Conservation (phyloP, 1,140 invertebrate genomes). For the Mycetomoellerius zeteki region DNA sequence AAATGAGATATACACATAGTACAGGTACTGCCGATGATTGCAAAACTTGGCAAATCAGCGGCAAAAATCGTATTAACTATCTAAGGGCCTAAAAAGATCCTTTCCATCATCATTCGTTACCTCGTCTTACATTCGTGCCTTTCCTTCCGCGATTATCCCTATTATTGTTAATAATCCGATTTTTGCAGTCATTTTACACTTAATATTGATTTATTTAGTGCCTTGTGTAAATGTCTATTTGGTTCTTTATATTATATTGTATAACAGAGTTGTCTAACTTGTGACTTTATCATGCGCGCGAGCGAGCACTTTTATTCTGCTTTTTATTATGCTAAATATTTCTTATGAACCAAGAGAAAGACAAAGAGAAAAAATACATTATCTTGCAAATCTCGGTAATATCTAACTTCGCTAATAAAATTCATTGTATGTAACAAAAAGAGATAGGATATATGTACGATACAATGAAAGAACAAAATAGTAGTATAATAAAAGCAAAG, state of each 20-base stretch:
- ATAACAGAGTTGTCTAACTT: constrained; percentile 48
- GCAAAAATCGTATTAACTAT: constrained; percentile 74
- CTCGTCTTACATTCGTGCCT: constrained; percentile 24
- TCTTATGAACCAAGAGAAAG: neutral
- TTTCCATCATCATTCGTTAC: constrained; percentile 49
- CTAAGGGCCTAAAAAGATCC: constrained; percentile 72
- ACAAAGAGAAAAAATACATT: neutral
- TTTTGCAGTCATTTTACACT: constrained; percentile 67
- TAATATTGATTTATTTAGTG: constrained; percentile 74
- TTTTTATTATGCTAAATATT: neutral
- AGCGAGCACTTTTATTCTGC: neutral
- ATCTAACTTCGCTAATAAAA: neutral
- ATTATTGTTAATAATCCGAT: constrained; percentile 67
- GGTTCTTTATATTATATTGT: constrained; percentile 71
- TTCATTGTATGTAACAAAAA: neutral
- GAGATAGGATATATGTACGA: neutral
- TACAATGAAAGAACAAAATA: neutral
- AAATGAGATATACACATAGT: constrained; percentile 82
- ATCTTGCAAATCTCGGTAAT: neutral
- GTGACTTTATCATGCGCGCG: neutral
- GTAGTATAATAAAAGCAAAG: neutral
- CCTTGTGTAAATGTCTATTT: constrained; percentile 77
- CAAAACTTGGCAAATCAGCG: constrained; percentile 71
- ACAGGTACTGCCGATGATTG: constrained; percentile 80
- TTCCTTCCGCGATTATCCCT: constrained; percentile 42